These are phyloP conservation scores for Diabrotica balteata DNA, from an alignment of 2,888 invertebrate species.

Conservation along the genomic window DNA sequence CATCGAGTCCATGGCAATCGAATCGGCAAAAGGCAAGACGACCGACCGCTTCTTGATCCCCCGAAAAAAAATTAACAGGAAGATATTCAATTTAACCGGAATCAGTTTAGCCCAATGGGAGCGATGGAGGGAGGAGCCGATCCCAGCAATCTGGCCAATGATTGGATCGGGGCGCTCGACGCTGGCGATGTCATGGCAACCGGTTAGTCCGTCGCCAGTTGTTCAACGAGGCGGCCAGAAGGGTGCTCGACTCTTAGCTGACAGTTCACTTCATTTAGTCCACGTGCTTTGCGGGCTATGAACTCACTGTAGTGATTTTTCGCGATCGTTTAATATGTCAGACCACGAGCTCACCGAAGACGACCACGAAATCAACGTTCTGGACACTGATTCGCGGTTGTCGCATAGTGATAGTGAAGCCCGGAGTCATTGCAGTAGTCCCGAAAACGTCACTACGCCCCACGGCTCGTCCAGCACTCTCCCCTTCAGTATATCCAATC, in stretches of 20 bases:
- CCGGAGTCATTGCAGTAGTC: conserved; percentile 57
- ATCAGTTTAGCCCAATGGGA: conserved; percentile 62
- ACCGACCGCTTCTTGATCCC: conserved; percentile 51
- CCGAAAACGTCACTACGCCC: conserved; percentile 61
- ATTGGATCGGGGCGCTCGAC: conserved; percentile 54
- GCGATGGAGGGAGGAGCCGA: conserved; percentile 56
- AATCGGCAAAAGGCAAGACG: conserved; percentile 17
- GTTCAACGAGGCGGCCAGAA: conserved; percentile 16
- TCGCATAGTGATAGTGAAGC: conserved; percentile 70
- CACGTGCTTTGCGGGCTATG: conserved; percentile 22
- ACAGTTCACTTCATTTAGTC: conserved; percentile 42
- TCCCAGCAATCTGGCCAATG: conserved; percentile 57
- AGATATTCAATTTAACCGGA: conserved; percentile 62
- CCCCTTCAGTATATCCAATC: conserved; percentile 83
- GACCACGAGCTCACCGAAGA: conserved; percentile 62
- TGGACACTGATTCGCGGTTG: conserved; percentile 70
- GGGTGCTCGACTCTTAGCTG: conserved; percentile 38
- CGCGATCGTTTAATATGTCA: conserved; percentile 49
- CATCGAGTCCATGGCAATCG: conserved; percentile 24
- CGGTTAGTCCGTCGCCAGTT: conserved; percentile 53
- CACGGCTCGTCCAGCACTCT: conserved; percentile 66
- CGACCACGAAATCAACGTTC: conserved; percentile 73
- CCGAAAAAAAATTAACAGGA: conserved; percentile 59
- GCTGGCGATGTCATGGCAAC: conserved; percentile 60
- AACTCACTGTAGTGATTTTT: conserved; percentile 8